Conservation (phyloP, 2,113 vertebrate genomes). For the Silurus meridionalis region DNA sequence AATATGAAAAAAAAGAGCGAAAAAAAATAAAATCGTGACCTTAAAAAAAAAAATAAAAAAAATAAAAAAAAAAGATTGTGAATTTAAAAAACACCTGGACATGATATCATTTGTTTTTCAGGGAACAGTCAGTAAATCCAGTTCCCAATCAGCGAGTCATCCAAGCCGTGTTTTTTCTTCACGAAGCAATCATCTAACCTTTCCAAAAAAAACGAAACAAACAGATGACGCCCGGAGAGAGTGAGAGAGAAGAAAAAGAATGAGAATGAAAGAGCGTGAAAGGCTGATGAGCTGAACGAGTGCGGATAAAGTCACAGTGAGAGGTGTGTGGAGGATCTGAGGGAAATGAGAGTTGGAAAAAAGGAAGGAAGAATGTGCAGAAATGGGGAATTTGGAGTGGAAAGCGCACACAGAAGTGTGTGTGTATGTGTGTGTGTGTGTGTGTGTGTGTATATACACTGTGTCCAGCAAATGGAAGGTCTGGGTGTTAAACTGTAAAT, state of each 20-base stretch:
- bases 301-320: slow-evolving; percentile 19
- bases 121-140: slow-evolving; percentile 46
- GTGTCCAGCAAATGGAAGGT: slow-evolving; percentile 3
- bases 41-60: neutral
- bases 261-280: neutral
- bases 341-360: neutral
- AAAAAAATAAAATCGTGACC: slow-evolving; percentile 33
- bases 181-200: slow-evolving; percentile 39
- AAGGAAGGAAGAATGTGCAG: slow-evolving; percentile 7
- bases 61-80: neutral
- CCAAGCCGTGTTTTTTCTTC: slow-evolving; percentile 48
- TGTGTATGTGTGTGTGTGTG: neutral
- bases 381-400: neutral
- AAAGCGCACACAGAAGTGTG: neutral
- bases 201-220: slow-evolving; percentile 46
- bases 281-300: slow-evolving; percentile 24
- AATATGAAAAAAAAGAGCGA: neutral
- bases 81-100: slow-evolving; percentile 53
- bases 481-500: slow-evolving; percentile 42
- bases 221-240: slow-evolving; percentile 30
- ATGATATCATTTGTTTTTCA: slow-evolving; percentile 57
- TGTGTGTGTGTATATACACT: neutral
- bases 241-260: neutral
- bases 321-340: neutral
- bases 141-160: slow-evolving; percentile 39